Evolutionary conservation across 1,140 invertebrate species (phyloP).

Genomic region (Caenorhabditis remanei): DNA sequence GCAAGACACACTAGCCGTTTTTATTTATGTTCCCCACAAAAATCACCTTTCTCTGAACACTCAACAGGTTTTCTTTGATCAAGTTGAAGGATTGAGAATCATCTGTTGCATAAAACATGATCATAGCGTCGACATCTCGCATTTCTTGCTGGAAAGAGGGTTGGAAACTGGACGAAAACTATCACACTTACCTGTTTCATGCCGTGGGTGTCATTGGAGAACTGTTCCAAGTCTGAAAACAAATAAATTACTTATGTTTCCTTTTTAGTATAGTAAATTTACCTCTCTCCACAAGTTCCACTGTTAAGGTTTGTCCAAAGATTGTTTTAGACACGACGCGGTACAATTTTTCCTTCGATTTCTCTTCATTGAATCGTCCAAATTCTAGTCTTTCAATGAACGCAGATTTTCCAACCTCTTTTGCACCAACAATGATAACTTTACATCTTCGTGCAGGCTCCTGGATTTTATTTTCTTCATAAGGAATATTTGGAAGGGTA

Average conservation of each 20-base stretch:
- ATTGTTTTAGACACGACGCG: background rate
- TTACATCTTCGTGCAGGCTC: slow-evolving; percentile 21
- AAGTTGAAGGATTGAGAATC: background rate
- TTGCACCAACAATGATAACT: background rate
- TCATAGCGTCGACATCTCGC: background rate
- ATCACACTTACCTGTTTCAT: background rate
- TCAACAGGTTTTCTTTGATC: background rate
- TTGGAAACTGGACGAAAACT: background rate
- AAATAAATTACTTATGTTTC: background rate
- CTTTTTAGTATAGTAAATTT: background rate
- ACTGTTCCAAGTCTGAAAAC: background rate
- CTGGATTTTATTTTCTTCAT: background rate
- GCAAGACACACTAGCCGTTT: too few relatives aligned
- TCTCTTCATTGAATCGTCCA: slow-evolving; percentile 36
- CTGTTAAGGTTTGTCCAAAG: background rate
- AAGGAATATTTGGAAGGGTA: too few relatives aligned
- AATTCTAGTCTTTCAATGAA: slow-evolving; percentile 31
- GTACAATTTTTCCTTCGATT: background rate
- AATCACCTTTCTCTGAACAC: slow-evolving; percentile 32
- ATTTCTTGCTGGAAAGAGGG: background rate
- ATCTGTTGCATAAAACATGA: background rate
- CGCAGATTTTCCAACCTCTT: background rate
- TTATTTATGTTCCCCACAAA: too few relatives aligned
- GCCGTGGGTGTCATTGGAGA: background rate
- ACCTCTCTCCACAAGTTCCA: slow-evolving; percentile 40